Base-by-base conservation (phyloP, 2,797 vertebrate genomes). In the Tokudaia tokunoshimensis region DNA sequence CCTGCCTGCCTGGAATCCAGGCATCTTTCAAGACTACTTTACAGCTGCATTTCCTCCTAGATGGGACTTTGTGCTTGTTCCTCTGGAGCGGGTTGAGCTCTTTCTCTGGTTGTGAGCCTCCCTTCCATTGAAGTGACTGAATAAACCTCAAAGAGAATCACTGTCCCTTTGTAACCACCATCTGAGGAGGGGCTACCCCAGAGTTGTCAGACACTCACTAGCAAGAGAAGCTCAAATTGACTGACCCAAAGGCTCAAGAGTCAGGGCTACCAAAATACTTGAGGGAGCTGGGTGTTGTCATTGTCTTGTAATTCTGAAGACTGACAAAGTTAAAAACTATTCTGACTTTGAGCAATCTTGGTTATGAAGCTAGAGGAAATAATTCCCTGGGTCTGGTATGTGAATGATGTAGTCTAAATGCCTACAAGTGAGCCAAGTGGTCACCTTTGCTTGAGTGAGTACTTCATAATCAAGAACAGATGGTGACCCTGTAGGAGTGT, bases 11-110 rank as follows among this genome's bases (percentile, higher is more conserved):
- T 78, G 3, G 44, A 87, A 87, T 72, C 57, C 26, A 94, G 47
- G 63, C 31, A 63, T 81, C 47, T 79, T 74, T 47, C 22, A 83
- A 80, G 88, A 17, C 37, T 10, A 10, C 47, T 70, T 82, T 74
- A 65, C 80, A 84, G 52, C 85, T 83, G 52, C 14, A 72, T 84
- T 91, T 94, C 50, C 67, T 91, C 83, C 34, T 57, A 17, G n/a
- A 34, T 81, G 9, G 55, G 55, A 47, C n/a, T 94, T 82, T 44
- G 34, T 34, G 37, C 41, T 83, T 79, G 26, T 78, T 93, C 24
- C 19, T 55, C 34, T 37, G 47, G 34, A 63, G 11, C 24, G 50
- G 67, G 57, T 57, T 79, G 14, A 94, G 41, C 41, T 50, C 41
- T 47, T 67, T 70, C 19, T 92, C 76, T 88, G 41, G 37, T n/a